Conservation (phyloP, 2,888 invertebrate genomes). For the Melinaea marsaeus region DNA sequence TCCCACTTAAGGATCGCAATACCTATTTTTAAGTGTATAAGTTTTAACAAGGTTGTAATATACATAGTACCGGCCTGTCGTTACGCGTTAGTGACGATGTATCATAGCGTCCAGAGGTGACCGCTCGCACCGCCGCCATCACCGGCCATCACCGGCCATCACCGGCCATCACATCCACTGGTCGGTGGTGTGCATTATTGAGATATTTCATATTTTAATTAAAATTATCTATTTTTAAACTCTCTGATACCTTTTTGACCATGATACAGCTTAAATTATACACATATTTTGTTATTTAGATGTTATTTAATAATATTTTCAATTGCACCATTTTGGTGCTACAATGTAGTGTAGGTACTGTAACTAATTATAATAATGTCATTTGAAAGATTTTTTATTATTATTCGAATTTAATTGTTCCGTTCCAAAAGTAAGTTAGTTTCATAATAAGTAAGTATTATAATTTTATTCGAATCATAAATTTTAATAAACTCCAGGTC, state of each 20-base stretch:
- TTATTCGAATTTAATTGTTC: too few species aligned
- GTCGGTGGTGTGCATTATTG: conserved; percentile 16
- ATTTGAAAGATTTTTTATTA: too few species aligned
- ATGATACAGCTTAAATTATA: too few species aligned
- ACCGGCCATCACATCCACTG: conserved; percentile 22
- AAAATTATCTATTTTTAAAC: not conserved
- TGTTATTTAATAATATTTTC: too few species aligned
- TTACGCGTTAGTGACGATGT: conserved; percentile 12
- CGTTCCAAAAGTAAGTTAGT: too few species aligned
- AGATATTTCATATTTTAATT: not conserved
- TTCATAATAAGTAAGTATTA: too few species aligned
- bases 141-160: not conserved
- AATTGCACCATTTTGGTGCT: too few species aligned
- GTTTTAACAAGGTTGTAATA: not conserved
- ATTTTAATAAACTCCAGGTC: not conserved
- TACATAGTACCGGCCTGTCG: conserved; percentile 9
- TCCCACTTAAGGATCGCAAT: not conserved
- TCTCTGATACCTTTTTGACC: not conserved
- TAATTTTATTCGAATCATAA: too few species aligned
- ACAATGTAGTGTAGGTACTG: too few species aligned
- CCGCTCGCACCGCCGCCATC: conserved; percentile 26
- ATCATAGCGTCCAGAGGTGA: conserved; percentile 23
- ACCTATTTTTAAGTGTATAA: not conserved
- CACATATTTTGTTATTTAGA: too few species aligned
- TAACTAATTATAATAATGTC: too few species aligned